Base-by-base conservation (phyloP, 2,888 invertebrate genomes). In the Synergus gifuensis region DNA sequence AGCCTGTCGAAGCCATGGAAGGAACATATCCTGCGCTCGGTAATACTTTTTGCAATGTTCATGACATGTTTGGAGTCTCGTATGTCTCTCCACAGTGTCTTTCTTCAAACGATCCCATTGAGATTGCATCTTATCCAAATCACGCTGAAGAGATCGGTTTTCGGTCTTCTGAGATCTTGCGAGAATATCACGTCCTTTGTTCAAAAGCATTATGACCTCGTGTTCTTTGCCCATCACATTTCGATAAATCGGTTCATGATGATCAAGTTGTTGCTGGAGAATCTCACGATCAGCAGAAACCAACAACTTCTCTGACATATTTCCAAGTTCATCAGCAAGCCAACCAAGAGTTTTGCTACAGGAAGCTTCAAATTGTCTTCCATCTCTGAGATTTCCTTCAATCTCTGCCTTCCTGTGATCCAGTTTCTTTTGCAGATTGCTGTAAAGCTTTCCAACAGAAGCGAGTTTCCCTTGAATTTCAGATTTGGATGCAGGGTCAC, bases 31-130 rank as follows among this genome's bases (percentile, higher is more conserved):
- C 76, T 97, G 95, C 0, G 96, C 96, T 87, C 95, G 95, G 90
- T 96, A 96, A 93, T 97, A 98, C 90, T 98, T 98, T 86, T 96
- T 96, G 93, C 96, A 98, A 91, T 97, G 98, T 91, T 98, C 98
- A 7, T 90, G 90, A 92, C 98, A 97, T 0, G 97, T 97, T 91
- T 98, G 97, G 66, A 98, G 93, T 84, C 97, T 94, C 0, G 96
- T 97, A 89, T 98, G 96, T 67, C 98, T 94, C 87, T 98, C 98
- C 63, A 97, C 95, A 0, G 97, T 96, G 90, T 97, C 97, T 83
- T 97, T 96, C 86, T 98, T 96, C 78, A 99, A 94, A 88, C 97
- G 97, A 88, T 98, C 98, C 98, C 98, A 99, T 85, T 97, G 96
- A 44, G 96, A 94, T 91, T 97, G 97, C 88, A 99, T 97, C 87